Evolutionary conservation across 2,888 invertebrate genomes (phyloP), one percentile per base, ranked within the genome.

Genomic region (Macrosoma leucophasiata): DNA sequence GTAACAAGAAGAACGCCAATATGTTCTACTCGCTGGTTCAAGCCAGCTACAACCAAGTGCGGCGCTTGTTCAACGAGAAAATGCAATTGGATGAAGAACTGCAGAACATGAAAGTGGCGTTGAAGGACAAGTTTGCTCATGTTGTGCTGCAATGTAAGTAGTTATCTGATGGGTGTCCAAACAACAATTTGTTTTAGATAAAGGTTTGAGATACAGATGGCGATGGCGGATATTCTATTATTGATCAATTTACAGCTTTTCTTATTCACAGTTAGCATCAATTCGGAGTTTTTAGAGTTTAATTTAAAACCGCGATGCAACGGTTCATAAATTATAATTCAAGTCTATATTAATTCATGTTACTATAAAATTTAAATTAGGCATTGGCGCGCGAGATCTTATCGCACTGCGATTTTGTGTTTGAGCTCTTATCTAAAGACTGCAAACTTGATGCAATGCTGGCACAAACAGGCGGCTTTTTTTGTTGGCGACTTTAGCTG

Each of bases 1-100:
- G 96, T 63, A 93, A 87, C 52, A 96, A 96, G 67, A 89, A 92
- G 33, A 96, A 95, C 64, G 90, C 94, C 0, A 95, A 93, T 59
- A 88, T 88, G 0, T 97, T 97, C 78, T 97, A 97, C 73, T 93
- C 95, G 0, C 91, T 97, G 89, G 93, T 97, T 35, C 97, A 97
- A 78, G 93, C 94, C 8, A 93, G 93, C 11, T 96, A 97, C 79
- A 93, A 95, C 4, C 96, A 97, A 61, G 91, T 96, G 0, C 86
- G 96, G 0, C 87, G 96, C n/a, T 81, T 97, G 13, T 87, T 94
- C 41, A 89, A 86, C 19, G 97, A 97, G 65, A 97, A 96, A 66
- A 87, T 89, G 43, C 87, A 89, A 26, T 90, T 92, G 44, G 96
- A 97, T 62, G 96, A 96, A 30, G 96, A 97, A 59, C 82, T 94